Base-by-base conservation (phyloP, 1,140 invertebrate species). In the Teleogryllus occipitalis region DNA sequence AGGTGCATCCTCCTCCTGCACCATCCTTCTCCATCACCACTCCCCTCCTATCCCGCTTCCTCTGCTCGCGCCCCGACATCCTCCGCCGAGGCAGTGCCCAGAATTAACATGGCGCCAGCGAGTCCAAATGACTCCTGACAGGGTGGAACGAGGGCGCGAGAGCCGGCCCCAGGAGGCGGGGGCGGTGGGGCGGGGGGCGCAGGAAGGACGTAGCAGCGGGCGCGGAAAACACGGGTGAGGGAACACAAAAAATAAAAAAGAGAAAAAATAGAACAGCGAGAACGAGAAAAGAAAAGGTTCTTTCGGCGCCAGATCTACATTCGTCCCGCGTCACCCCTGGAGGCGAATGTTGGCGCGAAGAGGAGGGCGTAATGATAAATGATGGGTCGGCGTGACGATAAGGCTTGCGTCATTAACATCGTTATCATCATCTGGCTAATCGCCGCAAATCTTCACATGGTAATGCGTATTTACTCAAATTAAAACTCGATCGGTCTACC, bases 91-190 rank as follows among this genome's bases (percentile, higher is more conserved):
- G 54, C 18, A 10, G 54, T 18, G 54, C 47, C 76, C 21, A 10
- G 54, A 78, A 78, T 78, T 78, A 78, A 78, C 78, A 78, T 78
- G 78, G 78, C 78, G 78, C 78, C 78, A 78, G 48, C 6, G 49
- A 74, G 78, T 78, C 78, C 78, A 78, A 78, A 78, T 78, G 78
- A 78, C 78, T 78, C 47, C 22, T 74, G 78, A 78, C 78, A 78
- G 78, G 73, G 27, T 39, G 27, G 27, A 5, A 39, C 1, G 27
- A 5, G 27, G 27, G 27, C 27, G 27, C 27, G 27, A 39, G 27
- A 39, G 27, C 27, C 27, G 27, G 27, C 27, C 27, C 27, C 27
- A 39, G 27, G 27, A 1, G 27, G 27, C 27, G 27, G 27, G 27
- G 27, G 27, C 27, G 27, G 27, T 2, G 27, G 27, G 27, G 27